Conservation (phyloP, 1,140 invertebrate genomes). For the Drosophila lacteicornis region DNA sequence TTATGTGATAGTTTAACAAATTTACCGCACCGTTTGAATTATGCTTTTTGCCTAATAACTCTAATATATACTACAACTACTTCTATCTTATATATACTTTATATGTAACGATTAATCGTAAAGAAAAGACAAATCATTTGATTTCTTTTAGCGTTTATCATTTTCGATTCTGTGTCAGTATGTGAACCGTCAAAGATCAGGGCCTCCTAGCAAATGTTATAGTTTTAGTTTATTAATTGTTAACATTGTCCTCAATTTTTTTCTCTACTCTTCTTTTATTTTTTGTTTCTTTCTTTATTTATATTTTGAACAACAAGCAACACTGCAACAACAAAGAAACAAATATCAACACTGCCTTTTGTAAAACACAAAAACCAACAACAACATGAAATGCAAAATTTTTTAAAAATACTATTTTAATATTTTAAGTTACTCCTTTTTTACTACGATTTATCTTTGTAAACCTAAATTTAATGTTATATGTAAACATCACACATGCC, state of each 20-base stretch:
- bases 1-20: slow-evolving; percentile 74
- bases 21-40: slow-evolving; percentile 52
- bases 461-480: slow-evolving; percentile 25
- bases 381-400: slow-evolving; percentile 34
- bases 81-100: background rate
- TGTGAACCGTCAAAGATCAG: slow-evolving; percentile 55
- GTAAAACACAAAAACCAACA: slow-evolving; percentile 56
- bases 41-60: slow-evolving; percentile 42
- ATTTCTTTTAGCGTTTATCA: slow-evolving; percentile 30
- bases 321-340: slow-evolving; percentile 58
- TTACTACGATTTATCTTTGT: slow-evolving; percentile 9
- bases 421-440: slow-evolving; percentile 46
- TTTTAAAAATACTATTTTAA: slow-evolving; percentile 2
- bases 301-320: slow-evolving; percentile 40
- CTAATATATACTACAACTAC: slow-evolving; percentile 6
- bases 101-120: slow-evolving; percentile 9
- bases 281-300: slow-evolving; percentile 33
- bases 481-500: slow-evolving; percentile 57
- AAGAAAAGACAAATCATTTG: slow-evolving; percentile 38
- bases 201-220: slow-evolving; percentile 74
- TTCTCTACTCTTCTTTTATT: background rate
- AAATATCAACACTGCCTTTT: slow-evolving; percentile 78
- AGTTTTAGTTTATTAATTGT: slow-evolving; percentile 46
- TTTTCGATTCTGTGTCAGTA: slow-evolving; percentile 42
- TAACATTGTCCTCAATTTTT: slow-evolving; percentile 20